Conservation (phyloP, 2,888 invertebrate species). For the Ornithoptera priamus region DNA sequence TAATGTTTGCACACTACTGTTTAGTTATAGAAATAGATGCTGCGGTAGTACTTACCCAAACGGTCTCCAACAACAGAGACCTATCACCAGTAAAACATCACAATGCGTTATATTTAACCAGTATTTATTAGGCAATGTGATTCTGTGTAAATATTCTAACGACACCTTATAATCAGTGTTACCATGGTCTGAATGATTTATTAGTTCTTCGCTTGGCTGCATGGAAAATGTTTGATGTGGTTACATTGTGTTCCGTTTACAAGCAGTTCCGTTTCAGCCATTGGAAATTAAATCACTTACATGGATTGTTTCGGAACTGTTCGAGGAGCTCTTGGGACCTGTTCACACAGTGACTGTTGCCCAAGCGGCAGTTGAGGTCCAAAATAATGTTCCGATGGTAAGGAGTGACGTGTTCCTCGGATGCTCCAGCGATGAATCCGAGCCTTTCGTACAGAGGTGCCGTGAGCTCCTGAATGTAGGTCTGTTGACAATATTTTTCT, state of each 20-base stretch:
- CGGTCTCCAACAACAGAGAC: no score
- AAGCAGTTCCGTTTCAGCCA: background rate
- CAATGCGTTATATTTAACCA: no score
- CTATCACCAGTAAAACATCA: no score
- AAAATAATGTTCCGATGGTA: constrained; percentile 67
- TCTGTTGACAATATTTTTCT: constrained; percentile 37
- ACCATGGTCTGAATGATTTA: no score
- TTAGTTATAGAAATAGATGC: no score
- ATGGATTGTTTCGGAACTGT: constrained; percentile 57
- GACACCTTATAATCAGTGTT: no score
- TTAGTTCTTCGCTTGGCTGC: background rate
- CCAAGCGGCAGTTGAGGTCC: constrained; percentile 62
- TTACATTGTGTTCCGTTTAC: no score
- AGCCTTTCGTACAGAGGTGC: constrained; percentile 57
- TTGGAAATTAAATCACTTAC: constrained; percentile 49
- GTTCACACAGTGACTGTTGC: constrained; percentile 56
- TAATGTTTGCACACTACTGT: no score
- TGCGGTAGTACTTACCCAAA: no score
- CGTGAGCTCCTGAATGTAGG: constrained; percentile 56
- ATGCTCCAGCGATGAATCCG: constrained; percentile 48
- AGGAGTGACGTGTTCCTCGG: constrained; percentile 63
- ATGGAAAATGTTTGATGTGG: background rate
- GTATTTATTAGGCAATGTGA: no score
- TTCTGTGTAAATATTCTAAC: no score
- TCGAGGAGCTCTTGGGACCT: constrained; percentile 54